Conservation (phyloP, 1,140 invertebrate species). For the Cyrtorhinus lividipennis region DNA sequence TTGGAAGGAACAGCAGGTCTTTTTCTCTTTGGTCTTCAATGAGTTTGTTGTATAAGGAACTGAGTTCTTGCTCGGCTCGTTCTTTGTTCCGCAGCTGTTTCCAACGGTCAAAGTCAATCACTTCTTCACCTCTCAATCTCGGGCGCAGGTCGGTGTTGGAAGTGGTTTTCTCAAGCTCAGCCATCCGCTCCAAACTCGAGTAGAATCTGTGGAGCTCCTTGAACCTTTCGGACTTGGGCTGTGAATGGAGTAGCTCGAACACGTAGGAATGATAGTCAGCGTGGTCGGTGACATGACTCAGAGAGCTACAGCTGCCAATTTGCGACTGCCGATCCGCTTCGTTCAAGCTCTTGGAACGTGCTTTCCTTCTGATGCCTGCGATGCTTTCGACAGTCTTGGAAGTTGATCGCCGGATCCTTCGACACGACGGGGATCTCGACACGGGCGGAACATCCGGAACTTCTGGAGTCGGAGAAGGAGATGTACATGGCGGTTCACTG, state of each 20-base stretch:
- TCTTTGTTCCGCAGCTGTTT: slow-evolving; percentile 61
- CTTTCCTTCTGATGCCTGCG: slow-evolving; percentile 28
- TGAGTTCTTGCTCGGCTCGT: slow-evolving; percentile 65
- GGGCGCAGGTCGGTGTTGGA: slow-evolving; percentile 52
- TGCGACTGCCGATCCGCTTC: slow-evolving; percentile 27
- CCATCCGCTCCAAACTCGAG: slow-evolving; percentile 66
- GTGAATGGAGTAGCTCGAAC: slow-evolving; percentile 52
- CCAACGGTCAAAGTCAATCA: slow-evolving; percentile 78
- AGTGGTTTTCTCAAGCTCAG: slow-evolving; percentile 60
- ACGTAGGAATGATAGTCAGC: slow-evolving; percentile 52
- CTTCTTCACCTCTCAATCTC: slow-evolving; percentile 47
- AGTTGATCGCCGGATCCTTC: slow-evolving; percentile 40
- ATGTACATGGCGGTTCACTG: slow-evolving; percentile 32
- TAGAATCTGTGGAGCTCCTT: slow-evolving; percentile 76
- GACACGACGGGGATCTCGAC: slow-evolving; percentile 44
- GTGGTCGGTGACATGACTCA: slow-evolving; percentile 33
- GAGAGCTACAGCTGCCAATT: slow-evolving; percentile 31
- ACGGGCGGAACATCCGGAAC: slow-evolving; percentile 31
- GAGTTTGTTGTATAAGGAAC: slow-evolving; percentile 59
- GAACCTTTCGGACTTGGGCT: slow-evolving; percentile 62
- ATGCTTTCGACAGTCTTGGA: slow-evolving; percentile 29
- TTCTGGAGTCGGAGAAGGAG: slow-evolving; percentile 18
- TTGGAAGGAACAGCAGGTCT: slow-evolving; percentile 64
- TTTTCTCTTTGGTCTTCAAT: slow-evolving; percentile 64
- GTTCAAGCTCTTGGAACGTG: slow-evolving; percentile 43